Evolutionary conservation across 1,140 invertebrate genomes (phyloP), one percentile per base, ranked within the genome.

Genomic region (Adelges cooleyi): DNA sequence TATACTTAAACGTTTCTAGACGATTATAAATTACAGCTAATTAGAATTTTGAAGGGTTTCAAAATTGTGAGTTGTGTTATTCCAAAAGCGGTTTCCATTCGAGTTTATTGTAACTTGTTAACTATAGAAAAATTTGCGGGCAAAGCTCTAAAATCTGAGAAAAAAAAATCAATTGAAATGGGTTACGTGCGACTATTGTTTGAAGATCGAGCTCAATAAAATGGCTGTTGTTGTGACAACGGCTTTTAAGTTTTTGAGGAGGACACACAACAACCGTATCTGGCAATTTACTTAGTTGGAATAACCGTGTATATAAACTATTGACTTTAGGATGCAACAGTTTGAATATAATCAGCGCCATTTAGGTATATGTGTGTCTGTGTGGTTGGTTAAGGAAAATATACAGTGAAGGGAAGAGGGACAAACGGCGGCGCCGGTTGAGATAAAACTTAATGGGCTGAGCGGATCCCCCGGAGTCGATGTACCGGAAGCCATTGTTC

Each of bases 401-500:
- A n/a, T n/a, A n/a, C n/a, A n/a, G n/a, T n/a, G 29, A 33, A 33
- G 11, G 5, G 29, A 33, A 33, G 29, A 33, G 29, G 29, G 11
- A 33, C 5, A 33, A 33, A 33, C 40, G n/a, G 6, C 1, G 40
- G 11, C 33, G 11, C 4, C 20, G 22, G 38, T n/a, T n/a, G n/a
- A n/a, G 9, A 9, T 15, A 42, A 44, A 44, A 38, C 40, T 59
- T 42, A 44, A 59, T 44, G 54, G 38, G 23, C n/a, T 38, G 54
- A 42, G 9, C 23, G 18, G 29, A 53, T 53, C 51, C 18, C 51
- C 20, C 6, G 8, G 22, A 27, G 10, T 38, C 38, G 42, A 44
- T 44, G 54, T 59, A 59, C 54, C 23, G 54, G 54, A 59, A 59
- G 38, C 42, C 54, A 44, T 59, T 44, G 54, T 59, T 59, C 54